Evolutionary conservation across 2,113 vertebrate species (phyloP), one percentile per base, ranked within the genome.

Genomic region (Scopus umbretta): DNA sequence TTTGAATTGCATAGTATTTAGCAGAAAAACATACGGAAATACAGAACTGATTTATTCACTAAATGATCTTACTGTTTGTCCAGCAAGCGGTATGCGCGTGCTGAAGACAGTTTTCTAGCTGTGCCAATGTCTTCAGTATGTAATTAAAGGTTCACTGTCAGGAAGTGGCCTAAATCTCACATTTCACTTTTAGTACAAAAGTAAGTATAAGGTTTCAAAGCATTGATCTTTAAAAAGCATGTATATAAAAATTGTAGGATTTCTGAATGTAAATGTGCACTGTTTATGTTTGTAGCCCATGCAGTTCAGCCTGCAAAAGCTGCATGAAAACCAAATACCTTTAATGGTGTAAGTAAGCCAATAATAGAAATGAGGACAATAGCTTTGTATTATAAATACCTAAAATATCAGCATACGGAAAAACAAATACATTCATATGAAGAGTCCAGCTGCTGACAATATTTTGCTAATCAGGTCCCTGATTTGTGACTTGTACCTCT

Each of bases 91-190:
- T 9, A 2, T 0, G 6, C 4, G 6, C 17, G 2, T 61, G 56
- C 80, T 76, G 78, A 66, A 65, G 62, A 73, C 70, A 56, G 65
- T 62, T 85, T 87, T 90, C 58, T 45, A 40, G 73, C 90, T 76
- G 61, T 90, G 91, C 92, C 71, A 20, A 47, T 89, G 87, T 84
- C 83, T 84, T n/a, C 1, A 2, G 88, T 85, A 8, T 50, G 71
- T 79, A 62, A 58, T 93, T 91, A 84, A 74, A 92, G 90, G 76
- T 93, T 94, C 95, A 63, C 80, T 76, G 92, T 68, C 94, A 86
- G 61, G 38, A 92, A 84, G 22, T 23, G 65, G 30, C 30, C 56
- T 38, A 56, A 85, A 47, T 79, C 65, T 76, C 67, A 36, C 26
- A 7, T 45, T 13, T 61, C 16, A 21, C 30, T 56, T 78, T 42